These are phyloP conservation scores for Cybosia mesomella DNA, from an alignment of 2,888 invertebrate species.

Conservation along the genomic window DNA sequence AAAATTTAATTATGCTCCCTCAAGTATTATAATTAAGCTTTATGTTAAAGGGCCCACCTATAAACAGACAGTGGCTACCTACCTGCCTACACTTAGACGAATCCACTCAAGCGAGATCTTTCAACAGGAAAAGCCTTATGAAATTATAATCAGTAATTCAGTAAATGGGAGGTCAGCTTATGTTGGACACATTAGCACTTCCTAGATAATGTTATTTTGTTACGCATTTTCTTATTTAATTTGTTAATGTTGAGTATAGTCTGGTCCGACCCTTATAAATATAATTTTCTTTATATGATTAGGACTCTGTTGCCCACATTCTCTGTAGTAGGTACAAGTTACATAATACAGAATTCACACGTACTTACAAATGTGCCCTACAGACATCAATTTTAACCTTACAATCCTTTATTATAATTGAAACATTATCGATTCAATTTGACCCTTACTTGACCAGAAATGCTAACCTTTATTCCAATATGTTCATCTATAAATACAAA, in stretches of 20 bases:
- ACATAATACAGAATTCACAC: too few species aligned
- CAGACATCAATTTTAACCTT: too few species aligned
- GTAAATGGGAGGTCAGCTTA: conserved; percentile 36
- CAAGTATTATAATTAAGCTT: conserved; percentile 52
- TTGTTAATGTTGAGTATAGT: conserved; percentile 30
- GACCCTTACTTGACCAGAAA: too few species aligned
- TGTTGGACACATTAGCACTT: conserved; percentile 33
- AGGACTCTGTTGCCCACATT: background rate
- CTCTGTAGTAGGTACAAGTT: too few species aligned
- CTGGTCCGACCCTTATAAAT: conserved; percentile 4
- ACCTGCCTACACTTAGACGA: conserved; percentile 21
- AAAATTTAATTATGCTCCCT: conserved; percentile 51
- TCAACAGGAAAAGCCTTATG: conserved; percentile 35
- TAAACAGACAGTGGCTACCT: conserved; percentile 25
- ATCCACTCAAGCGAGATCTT: conserved; percentile 23
- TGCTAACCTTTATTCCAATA: too few species aligned
- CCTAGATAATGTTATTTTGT: conserved; percentile 45
- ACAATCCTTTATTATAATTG: too few species aligned
- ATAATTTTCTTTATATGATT: conserved; percentile 15
- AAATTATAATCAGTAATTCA: conserved; percentile 35
- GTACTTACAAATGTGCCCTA: too few species aligned
- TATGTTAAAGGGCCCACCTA: conserved; percentile 47
- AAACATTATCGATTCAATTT: too few species aligned
- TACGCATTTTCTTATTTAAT: conserved; percentile 41
- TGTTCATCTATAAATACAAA: too few species aligned